Evolutionary conservation across 2,113 vertebrate species (phyloP).

Genomic region (Peromyscus californicus): DNA sequence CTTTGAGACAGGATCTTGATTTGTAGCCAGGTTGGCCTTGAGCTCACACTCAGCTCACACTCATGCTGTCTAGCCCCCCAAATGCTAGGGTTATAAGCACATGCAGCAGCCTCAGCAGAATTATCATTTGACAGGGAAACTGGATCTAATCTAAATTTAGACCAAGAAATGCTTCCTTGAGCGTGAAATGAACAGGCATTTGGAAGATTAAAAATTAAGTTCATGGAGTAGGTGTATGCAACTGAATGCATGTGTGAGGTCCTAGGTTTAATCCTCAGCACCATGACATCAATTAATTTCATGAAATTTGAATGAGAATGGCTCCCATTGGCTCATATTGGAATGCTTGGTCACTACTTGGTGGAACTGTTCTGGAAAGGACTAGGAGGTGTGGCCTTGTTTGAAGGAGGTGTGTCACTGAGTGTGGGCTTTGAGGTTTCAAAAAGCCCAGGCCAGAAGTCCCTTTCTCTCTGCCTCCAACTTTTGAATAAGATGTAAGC

Average conservation of each 20-base stretch:
- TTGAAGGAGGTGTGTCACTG: neutral
- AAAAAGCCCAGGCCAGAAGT: neutral
- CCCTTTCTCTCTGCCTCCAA: neutral
- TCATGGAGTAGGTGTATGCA: neutral
- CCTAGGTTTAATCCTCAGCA: neutral
- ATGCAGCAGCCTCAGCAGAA: neutral
- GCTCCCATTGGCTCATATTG: neutral
- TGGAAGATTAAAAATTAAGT: neutral
- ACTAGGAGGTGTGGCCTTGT: neutral
- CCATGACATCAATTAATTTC: neutral
- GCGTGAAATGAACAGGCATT: neutral
- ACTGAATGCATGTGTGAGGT: too few relatives aligned
- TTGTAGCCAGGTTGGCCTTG: neutral
- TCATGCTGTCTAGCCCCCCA: neutral
- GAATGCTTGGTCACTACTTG: neutral
- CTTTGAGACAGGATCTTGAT: neutral
- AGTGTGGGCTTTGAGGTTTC: neutral
- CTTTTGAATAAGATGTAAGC: neutral
- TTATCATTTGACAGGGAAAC: neutral
- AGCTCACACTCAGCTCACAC: too few relatives aligned
- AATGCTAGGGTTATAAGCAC: neutral
- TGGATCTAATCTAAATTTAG: conserved; percentile 5
- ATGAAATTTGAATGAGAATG: neutral
- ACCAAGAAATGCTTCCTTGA: neutral
- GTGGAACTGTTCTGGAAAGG: neutral